phyloP scores from a whole-genome alignment of 2,113 vertebrate genomes.

The Microtus montanus region DNA sequence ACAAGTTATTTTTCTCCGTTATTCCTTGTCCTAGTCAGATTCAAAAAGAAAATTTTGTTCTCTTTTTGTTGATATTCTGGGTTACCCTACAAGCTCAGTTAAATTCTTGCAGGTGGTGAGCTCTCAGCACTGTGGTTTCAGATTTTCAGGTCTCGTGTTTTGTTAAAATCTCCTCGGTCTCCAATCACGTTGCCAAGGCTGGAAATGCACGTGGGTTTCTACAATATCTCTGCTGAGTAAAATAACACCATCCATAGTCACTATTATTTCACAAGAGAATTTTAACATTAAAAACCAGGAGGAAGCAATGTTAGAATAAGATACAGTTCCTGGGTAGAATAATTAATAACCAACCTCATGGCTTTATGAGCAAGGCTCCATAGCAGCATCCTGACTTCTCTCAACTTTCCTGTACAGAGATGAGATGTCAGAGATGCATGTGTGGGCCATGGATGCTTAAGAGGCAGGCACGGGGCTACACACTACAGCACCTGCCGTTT shows the following conservation, averaged over 20 bases:
- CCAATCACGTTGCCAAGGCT: not conserved
- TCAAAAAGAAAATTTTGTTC: not conserved
- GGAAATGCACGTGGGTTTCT: not conserved
- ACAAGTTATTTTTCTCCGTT: not conserved
- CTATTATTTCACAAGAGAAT: conserved; percentile 22
- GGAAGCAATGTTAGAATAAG: not conserved
- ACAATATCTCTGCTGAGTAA: not conserved
- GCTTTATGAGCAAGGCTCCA: not conserved
- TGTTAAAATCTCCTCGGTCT: not conserved
- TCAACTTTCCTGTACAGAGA: not conserved
- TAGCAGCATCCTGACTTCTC: not conserved
- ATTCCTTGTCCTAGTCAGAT: not conserved
- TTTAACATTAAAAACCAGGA: not conserved
- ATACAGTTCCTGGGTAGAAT: not conserved
- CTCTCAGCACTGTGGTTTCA: not conserved
- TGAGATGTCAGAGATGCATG: not conserved
- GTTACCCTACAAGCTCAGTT: not conserved
- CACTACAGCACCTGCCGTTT: not conserved
- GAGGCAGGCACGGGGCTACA: not conserved
- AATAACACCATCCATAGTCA: not conserved
- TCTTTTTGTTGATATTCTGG: not conserved
- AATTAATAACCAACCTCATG: not conserved
- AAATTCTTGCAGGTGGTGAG: not conserved
- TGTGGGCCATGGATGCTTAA: not conserved
- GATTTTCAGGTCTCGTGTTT: not conserved